Conservation (phyloP, 2,113 vertebrate species). For the Anthoscopus minutus region DNA sequence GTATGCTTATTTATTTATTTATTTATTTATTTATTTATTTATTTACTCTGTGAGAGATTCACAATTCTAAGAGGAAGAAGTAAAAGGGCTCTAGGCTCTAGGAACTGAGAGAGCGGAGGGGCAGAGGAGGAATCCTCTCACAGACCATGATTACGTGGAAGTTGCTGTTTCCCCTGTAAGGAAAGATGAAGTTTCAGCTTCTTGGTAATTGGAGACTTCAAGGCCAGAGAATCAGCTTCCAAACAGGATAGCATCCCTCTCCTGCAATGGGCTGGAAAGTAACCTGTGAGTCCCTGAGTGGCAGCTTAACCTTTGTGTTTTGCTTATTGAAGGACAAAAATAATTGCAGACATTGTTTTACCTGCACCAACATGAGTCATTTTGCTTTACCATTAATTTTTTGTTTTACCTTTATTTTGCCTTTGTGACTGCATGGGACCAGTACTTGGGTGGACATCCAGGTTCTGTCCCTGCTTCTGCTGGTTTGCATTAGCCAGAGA, state of each 20-base stretch:
- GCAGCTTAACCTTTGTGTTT: not conserved
- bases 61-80: not conserved
- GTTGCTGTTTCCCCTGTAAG: not conserved
- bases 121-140: not conserved
- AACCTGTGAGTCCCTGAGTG: not conserved
- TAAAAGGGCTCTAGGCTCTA: not conserved
- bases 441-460: not conserved
- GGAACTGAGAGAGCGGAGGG: not conserved
- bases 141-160: not conserved
- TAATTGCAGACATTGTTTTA: not conserved
- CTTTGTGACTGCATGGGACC: not conserved
- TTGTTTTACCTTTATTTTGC: not conserved
- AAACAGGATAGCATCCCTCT: not conserved
- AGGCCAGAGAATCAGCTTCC: not conserved
- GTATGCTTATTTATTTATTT: too few species aligned
- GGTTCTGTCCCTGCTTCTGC: not conserved
- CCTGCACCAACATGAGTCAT: not conserved
- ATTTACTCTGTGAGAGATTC: not conserved
- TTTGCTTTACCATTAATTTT: not conserved
- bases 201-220: not conserved
- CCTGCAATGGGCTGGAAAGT: accelerated
- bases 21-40: too few species aligned
- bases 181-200: not conserved
- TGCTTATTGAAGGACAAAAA: not conserved
- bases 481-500: not conserved